Evolutionary conservation across 2,888 invertebrate genomes (phyloP), one percentile per base, ranked within the genome.

Genomic region (Leptinotarsa tumamoca): DNA sequence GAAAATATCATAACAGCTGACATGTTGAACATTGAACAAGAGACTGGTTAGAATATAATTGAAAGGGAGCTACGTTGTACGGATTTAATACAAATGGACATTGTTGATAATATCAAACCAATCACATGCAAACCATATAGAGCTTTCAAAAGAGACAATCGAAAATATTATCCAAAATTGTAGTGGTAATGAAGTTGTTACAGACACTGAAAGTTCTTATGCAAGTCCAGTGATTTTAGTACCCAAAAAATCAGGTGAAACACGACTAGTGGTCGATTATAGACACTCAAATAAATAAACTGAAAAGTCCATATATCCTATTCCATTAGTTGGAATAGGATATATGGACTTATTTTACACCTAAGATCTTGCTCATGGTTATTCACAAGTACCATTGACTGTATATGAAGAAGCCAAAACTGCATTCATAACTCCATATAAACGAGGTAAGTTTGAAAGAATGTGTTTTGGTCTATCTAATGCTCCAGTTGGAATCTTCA

Each of bases 201-300:
- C 27, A 27, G 27, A 27, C 27, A 27, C 56, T 56, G n/a, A 56
- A 3, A 67, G 21, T 67, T 50, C 18, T 18, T 73, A 69, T 33
- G 68, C 67, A 2, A 73, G 73, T 33, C 63, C 58, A 51, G 70
- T 69, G 23, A 33, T 69, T n/a, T 43, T 73, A 18, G 70, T 70
- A 15, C 17, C 7, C 10, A 49, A 73, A 43, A 73, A 69, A 69
- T 67, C 27, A 15, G 73, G 73, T n/a, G 56, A 73, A 23, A n/a
- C 69, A 4, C 18, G 69, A 18, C 52, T 70, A 18, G 61, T 63
- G n/a, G 69, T 73, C 3, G 54, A 74, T 43, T 66, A 70, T 27
- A 63, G 58, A 33, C 27, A 63, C 4, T 4, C 56, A 4, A 74
- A 74, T 66, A 21, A 33, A 18, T 33, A 56, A 18, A 70, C 73